Base-by-base conservation (phyloP, 1,140 invertebrate genomes). In the Vanessa tameamea region DNA sequence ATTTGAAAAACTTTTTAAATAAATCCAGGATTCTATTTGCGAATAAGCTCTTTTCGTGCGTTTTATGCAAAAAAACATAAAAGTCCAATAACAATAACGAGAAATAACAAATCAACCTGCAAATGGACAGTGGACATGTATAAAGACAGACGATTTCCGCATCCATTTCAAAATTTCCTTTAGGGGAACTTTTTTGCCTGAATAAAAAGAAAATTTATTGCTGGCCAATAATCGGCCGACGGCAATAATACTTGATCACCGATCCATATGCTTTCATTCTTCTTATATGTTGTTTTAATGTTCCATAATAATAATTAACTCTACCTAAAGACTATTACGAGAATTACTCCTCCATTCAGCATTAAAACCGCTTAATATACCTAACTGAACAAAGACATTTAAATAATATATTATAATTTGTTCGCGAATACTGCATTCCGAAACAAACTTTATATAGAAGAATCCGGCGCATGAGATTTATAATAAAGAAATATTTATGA, bases 141-240 rank as follows among this genome's bases (percentile, higher is more conserved):
- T 75, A 78, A 59, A 82, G 82, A 83, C 78, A 76, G 73, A 83
- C 78, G 77, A 82, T 83, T 82, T 83, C 82, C 82, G 78, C 73
- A 75, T 76, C 82, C 80, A 83, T 83, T 80, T 82, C 80, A 82
- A 83, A 82, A 80, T 82, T 83, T 83, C 78, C 81, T 78, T 77
- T 78, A 69, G 72, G 80, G 80, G 69, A 76, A 76, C 61, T 75
- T 83, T 83, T 79, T 78, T 75, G 69, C 70, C 47, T 14, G 63
- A 50, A 75, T 75, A 69, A 71, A 71, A 53, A 64, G 64, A 55
- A 75, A 79, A 81, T 82, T 83, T 81, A 80, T 82, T 77, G 70
- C 75, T 67, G 31, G 67, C 66, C 51, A 69, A 51, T 75, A 69
- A 72, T 64, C 69, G 61, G 59, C 20, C 63, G 53, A 69, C 69